A percentile compares a stretch with the other conserved stretches of the same genome.
phyloP scores from a whole-genome alignment of 2,888 invertebrate species.

The Teleogryllus oceanicus region DNA sequence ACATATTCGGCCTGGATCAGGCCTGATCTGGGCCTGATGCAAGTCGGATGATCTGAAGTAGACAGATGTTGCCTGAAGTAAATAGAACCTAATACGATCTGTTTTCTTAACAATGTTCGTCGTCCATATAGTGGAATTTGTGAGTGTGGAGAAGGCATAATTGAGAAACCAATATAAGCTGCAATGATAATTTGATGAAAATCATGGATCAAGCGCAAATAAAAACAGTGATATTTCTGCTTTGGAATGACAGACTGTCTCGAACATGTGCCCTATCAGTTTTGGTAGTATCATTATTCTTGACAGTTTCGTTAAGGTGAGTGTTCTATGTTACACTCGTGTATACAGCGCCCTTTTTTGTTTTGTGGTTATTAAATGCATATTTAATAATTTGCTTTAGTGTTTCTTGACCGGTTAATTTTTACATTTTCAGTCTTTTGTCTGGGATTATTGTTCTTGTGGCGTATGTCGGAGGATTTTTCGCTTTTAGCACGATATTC shows the following conservation, averaged over 20 bases:
- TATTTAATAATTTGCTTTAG: not conserved
- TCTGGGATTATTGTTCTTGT: slow-evolving; percentile 46
- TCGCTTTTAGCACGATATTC: slow-evolving; percentile 47
- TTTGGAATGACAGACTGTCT: slow-evolving; percentile 35
- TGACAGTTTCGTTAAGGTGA: slow-evolving; percentile 32
- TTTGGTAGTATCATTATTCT: slow-evolving; percentile 30
- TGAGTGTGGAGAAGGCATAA: too few relatives aligned
- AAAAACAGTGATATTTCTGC: slow-evolving; percentile 32
- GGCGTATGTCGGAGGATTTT: slow-evolving; percentile 48
- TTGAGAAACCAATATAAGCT: too few relatives aligned
- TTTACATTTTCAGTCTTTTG: slow-evolving; percentile 44
- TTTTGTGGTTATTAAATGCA: not conserved
- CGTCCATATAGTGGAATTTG: too few relatives aligned
- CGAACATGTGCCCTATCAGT: slow-evolving; percentile 33
- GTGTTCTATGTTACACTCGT: not conserved
- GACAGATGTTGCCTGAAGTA: too few relatives aligned
- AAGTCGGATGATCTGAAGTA: too few relatives aligned
- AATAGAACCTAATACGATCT: too few relatives aligned
- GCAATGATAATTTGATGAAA: too few relatives aligned
- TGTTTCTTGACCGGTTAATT: not conserved
- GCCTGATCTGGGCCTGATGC: too few relatives aligned
- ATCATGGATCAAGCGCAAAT: slow-evolving; percentile 36
- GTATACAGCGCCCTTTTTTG: not conserved
- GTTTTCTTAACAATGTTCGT: too few relatives aligned
- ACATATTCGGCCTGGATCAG: too few relatives aligned